Evolutionary conservation across 2,888 invertebrate species (phyloP).

Genomic region (Drosophila subquinaria): DNA sequence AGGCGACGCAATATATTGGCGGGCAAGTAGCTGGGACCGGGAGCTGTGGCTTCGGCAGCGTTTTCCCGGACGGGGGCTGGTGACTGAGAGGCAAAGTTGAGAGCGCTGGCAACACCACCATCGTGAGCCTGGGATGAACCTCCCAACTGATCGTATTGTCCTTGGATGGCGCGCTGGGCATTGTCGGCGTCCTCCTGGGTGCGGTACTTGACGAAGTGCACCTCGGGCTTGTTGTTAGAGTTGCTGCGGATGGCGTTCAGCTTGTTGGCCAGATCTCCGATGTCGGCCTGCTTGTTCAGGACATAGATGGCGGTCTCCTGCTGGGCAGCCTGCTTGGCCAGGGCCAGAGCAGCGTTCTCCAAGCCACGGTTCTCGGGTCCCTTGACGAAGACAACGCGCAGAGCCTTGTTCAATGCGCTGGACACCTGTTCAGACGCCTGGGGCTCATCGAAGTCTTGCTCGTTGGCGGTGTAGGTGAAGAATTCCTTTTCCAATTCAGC

Average conservation of each 20-base stretch:
- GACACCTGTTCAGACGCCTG: constrained; percentile 56
- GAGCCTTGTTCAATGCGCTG: constrained; percentile 65
- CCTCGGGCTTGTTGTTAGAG: constrained; percentile 72
- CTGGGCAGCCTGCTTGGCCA: constrained; percentile 69
- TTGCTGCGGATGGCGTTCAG: constrained; percentile 62
- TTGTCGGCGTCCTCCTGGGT: constrained; percentile 71
- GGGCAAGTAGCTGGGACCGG: constrained; percentile 69
- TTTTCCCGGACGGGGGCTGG: constrained; percentile 33
- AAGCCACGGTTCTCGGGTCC: constrained; percentile 70
- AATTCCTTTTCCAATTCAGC: constrained; percentile 79
- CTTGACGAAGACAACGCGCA: constrained; percentile 83
- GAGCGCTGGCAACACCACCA: constrained; percentile 75
- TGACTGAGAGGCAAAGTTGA: constrained; percentile 67
- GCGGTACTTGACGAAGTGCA: constrained; percentile 75
- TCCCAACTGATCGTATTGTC: constrained; percentile 68
- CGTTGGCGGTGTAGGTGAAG: constrained; percentile 79
- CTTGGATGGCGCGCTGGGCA: constrained; percentile 66
- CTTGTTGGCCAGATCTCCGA: constrained; percentile 64
- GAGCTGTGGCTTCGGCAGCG: constrained; percentile 40
- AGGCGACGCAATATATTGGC: constrained; percentile 69
- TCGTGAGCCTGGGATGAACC: constrained; percentile 63
- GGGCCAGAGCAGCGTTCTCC: constrained; percentile 69
- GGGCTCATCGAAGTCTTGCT: constrained; percentile 74
- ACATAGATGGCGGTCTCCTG: constrained; percentile 81
- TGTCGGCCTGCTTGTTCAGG: constrained; percentile 75